Base-by-base conservation (phyloP, 2,888 invertebrate genomes). In the Teleogryllus oceanicus region DNA sequence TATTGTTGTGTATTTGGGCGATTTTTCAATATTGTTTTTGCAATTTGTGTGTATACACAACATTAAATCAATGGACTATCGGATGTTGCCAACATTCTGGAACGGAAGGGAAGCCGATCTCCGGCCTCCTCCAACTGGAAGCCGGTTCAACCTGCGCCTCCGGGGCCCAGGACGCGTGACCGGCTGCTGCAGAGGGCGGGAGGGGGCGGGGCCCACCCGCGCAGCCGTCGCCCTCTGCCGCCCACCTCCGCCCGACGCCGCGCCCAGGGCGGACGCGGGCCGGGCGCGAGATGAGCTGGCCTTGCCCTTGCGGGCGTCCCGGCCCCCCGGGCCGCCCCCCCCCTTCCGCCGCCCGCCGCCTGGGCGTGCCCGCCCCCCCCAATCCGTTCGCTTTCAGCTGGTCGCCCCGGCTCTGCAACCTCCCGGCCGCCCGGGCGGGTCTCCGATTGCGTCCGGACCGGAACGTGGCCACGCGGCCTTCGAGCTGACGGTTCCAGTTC, bases 341-440 rank as follows among this genome's bases (percentile, higher is more conserved):
- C 16, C 37, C 37, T 37, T 37, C 37, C 37, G 0, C 37, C 37
- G 37, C 37, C 24, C 16, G 62, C n/a, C 62, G 62, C 13, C n/a
- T 0, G 62, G 62, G 62, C 18, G 62, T 62, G 62, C 4, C 62
- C 24, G 24, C 4, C 13, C 12, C 13, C 18, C 62, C 62, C 1
- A 62, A 62, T 62, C 62, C 62, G 62, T 62, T 62, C 62, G 62
- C 62, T 62, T 62, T 62, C 62, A 62, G 62, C 62, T n/a, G 13
- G 62, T 18, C 62, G 13, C 5, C 62, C 62, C n/a, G 62, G 13
- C 62, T 18, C 16, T 4, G 13, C 16, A 10, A n/a, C 16, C 16
- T 62, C 62, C 16, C n/a, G 13, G 62, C 13, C 0, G 62, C 3
- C 13, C 62, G 3, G 62, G 3, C 62, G 2, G 62, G 62, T 12